Base-by-base conservation (phyloP, 2,888 invertebrate genomes). In the Acanthacorydalis orientalis region DNA sequence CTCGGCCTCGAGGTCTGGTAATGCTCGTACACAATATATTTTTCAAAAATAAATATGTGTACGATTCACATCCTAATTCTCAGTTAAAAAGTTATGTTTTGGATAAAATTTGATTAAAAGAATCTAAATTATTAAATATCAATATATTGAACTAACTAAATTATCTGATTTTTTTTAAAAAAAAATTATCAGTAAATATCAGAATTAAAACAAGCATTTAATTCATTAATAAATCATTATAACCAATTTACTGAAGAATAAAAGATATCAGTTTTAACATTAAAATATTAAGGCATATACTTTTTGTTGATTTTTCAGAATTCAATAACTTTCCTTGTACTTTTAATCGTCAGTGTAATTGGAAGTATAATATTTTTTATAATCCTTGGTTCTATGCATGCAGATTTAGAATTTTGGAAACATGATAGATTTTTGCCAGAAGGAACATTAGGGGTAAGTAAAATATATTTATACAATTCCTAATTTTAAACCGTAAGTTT, bases 1-100 rank as follows among this genome's bases (percentile, higher is more conserved):
- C 69, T 77, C 54, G 78, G 78, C 34, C 60, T 78, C 35, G 77
- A 78, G 68, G 77, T 75, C 43, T 37, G 14, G 11, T 12, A 37
- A 37, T 37, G 37, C 11, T 37, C n/a, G 37, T 37, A 37, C 37
- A 37, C 14, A 12, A 12, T 37, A 37, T 11, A 37, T 11, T 14
- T 37, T 37, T 6, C 37, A 37, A 37, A 14, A 37, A 37, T 37
- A 7, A 37, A 37, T 37, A 37, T 37, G 37, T 37, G 37, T 37
- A 37, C 37, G n/a, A 12, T 37, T 37, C 2, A 23, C 23, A 23
- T 23, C 23, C 23, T 23, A 23, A 23, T 23, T 23, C 6, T 23
- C 23, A 23, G 6, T 23, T 23, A 23, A 23, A 23, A 23, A 23
- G 6, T 4, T 23, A n/a, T n/a, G n/a, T n/a, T n/a, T n/a, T n/a